These are phyloP conservation scores for Xiphophorus couchianus DNA, from an alignment of 2,113 vertebrate genomes.

Conservation along the genomic window DNA sequence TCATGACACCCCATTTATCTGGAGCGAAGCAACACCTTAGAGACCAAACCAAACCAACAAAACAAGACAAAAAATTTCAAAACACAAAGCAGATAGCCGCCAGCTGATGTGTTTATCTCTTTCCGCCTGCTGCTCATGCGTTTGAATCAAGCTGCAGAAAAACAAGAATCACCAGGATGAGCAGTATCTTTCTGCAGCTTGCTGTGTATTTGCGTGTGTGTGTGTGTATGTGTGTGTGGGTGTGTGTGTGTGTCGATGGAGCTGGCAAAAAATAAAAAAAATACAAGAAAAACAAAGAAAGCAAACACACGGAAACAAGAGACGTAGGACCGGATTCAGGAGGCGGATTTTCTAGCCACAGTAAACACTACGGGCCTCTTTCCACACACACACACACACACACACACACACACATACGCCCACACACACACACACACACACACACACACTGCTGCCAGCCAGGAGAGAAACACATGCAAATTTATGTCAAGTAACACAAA, in stretches of 20 bases:
- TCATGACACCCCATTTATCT: neutral
- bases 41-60: neutral
- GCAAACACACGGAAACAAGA: slow-evolving; percentile 28
- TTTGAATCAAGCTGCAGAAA: slow-evolving; percentile 16
- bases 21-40: neutral
- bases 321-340: slow-evolving; percentile 20
- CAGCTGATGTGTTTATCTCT: slow-evolving; percentile 19
- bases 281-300: slow-evolving; percentile 27
- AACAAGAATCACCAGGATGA: slow-evolving; percentile 16
- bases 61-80: neutral
- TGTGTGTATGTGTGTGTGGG: slow-evolving; percentile 7
- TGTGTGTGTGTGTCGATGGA: neutral
- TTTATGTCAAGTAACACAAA: neutral
- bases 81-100: neutral
- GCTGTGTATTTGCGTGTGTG: neutral
- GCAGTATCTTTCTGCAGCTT: neutral
- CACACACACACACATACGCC: slow-evolving; percentile 10
- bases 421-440: slow-evolving; percentile 7
- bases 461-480: slow-evolving; percentile 3
- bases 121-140: slow-evolving; percentile 1
- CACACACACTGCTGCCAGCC: slow-evolving; percentile 13
- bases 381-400: slow-evolving; percentile 17
- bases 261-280: slow-evolving; percentile 22
- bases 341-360: slow-evolving; percentile 10
- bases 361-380: slow-evolving; percentile 27